Base-by-base conservation (phyloP, 2,113 vertebrate species). In the Hylia prasina region DNA sequence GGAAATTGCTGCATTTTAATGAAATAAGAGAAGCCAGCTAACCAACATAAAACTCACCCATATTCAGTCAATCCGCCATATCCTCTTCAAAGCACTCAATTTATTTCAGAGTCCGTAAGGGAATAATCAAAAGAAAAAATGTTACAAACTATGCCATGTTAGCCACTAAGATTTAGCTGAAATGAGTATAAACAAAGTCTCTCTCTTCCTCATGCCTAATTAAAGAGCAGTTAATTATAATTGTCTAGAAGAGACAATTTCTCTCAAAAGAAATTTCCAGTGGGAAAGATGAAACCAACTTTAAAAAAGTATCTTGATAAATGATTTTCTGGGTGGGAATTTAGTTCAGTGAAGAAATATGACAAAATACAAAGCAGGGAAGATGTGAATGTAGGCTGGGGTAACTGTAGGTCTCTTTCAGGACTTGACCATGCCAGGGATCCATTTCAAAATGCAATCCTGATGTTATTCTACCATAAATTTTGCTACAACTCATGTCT, bases 111-210 rank as follows among this genome's bases (percentile, higher is more conserved):
- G 70, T 77, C 68, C 79, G 21, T 40, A 82, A 58, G 50, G 65
- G 42, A 92, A 86, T 81, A 69, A 81, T 90, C 40, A 85, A 65
- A 96, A 90, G 60, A 48, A 95, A 78, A 40, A 72, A 68, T 61
- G 33, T 35, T 61, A 72, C 89, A 91, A 91, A 4, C 39, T 30
- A 30, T 24, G 39, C 16, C 71, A 75, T 23, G 21, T 10, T 57
- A 40, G 15, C 35, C 64, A 57, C 33, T 47, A 56, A n/a, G 65
- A 69, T 19, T 81, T 64, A 77, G 72, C 37, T 83, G 68, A 86
- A 93, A 64, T 76, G 2, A 35, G 6, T 70, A 42, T 37, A 71
- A 80, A 91, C 45, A 78, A 79, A 47, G 53, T 56, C 7, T 82
- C 23, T 83, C 54, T 30, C 8, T 71, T 91, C 65, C 63, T 77